These are phyloP conservation scores for Neosalanx taihuensis DNA, from an alignment of 2,797 vertebrate species.

Conservation along the genomic window DNA sequence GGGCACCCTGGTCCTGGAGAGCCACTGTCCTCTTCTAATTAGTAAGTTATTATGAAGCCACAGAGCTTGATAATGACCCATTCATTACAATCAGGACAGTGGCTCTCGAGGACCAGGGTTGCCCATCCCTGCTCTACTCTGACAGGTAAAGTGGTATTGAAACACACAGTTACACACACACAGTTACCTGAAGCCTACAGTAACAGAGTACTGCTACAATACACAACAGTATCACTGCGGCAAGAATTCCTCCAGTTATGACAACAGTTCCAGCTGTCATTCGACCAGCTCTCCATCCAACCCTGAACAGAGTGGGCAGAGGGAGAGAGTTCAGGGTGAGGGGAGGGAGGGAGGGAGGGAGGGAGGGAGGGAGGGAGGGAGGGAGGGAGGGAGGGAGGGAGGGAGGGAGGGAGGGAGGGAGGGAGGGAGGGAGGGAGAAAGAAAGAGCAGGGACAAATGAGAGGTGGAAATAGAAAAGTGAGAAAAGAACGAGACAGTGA, in stretches of 20 bases:
- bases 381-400: neutral
- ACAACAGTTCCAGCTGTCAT: constrained; percentile 99
- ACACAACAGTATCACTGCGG: constrained; percentile 94
- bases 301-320: constrained; percentile 61
- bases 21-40: no score
- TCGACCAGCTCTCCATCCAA: constrained; percentile 97
- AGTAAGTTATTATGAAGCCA: no score
- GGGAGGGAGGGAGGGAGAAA: neutral
- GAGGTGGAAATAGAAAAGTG: neutral
- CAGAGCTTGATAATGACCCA: no score
- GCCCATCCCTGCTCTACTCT: no score
- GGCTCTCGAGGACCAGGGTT: no score
- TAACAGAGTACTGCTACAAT: constrained; percentile 97
- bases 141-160: neutral
- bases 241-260: constrained; percentile 97
- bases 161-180: neutral
- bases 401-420: neutral
- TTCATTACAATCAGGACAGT: no score
- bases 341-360: neutral
- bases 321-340: neutral
- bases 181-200: constrained; percentile 92
- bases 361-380: neutral
- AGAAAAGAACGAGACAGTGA: neutral
- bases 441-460: neutral
- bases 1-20: no score